Conservation (phyloP, 2,797 vertebrate species). For the Sibirionetta formosa region DNA sequence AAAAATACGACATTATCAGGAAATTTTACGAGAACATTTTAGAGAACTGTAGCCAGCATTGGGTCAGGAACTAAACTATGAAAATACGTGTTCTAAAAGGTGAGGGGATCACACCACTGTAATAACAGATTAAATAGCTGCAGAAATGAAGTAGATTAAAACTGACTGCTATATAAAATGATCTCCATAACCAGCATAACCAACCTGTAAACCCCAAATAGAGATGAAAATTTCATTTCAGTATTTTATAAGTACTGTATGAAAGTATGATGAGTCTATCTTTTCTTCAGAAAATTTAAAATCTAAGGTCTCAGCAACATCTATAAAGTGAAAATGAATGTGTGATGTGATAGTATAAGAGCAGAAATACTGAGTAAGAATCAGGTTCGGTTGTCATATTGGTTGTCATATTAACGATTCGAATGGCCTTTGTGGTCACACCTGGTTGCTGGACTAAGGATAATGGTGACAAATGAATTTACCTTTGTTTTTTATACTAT, state of each 20-base stretch:
- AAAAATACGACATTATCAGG: background rate
- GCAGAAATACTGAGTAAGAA: background rate
- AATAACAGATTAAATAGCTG: background rate
- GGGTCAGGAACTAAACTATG: background rate
- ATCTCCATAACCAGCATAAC: background rate
- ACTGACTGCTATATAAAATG: background rate
- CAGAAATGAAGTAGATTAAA: background rate
- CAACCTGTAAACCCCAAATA: background rate
- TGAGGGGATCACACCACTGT: background rate
- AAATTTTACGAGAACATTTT: conserved; percentile 4
- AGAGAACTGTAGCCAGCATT: background rate
- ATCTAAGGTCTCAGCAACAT: background rate
- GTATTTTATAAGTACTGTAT: background rate
- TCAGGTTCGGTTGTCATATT: background rate
- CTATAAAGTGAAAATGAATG: background rate
- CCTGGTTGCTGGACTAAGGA: background rate
- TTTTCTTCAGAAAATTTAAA: background rate
- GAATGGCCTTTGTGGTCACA: background rate
- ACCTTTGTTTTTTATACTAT: background rate
- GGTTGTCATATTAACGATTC: background rate
- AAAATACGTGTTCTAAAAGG: background rate
- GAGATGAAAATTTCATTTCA: background rate
- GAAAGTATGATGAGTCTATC: background rate
- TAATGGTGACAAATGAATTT: background rate
- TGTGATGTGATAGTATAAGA: background rate